Base-by-base conservation (phyloP, 1,140 invertebrate species). In the Coenobita brevimanus region DNA sequence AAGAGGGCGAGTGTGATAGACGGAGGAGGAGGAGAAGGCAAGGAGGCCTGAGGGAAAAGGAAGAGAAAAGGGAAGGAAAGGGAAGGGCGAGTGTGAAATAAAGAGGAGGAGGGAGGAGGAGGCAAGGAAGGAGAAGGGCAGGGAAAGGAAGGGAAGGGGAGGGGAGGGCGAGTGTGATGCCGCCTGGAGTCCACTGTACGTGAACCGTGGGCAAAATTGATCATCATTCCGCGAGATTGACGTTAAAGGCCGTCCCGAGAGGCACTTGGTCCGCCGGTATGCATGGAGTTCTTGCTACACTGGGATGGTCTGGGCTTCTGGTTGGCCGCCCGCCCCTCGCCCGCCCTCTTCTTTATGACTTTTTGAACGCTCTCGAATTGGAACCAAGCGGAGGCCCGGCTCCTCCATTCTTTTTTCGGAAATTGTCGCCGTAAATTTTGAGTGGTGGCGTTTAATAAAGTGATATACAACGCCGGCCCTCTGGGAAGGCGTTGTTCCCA, bases 191-290 rank as follows among this genome's bases (percentile, higher is more conserved):
- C 78, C 78, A 81, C 78, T 81, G 60, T 81, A 81, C 60, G 78
- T 81, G 78, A 81, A 81, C 78, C 62, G 62, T 36, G 81, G 64
- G 82, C 21, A 71, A 87, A 87, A 87, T 87, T 87, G 84, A 87
- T 87, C 84, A 80, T 87, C 84, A 87, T 87, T 87, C 76, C 76
- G 33, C 62, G 75, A 87, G 84, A 87, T 87, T 87, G 84, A 87
- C 84, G 79, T 87, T 87, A 79, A 87, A 73, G 84, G 84, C 57
- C 84, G 27, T 67, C 84, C 41, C n/a, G 84, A 80, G 84, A 80
- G 84, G 84, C 78, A 87, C 84, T 87, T 71, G 62, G 46, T 27
- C 43, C 41, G 64, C 62, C 64, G 76, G 84, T 87, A 87, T 87
- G 84, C 84, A 87, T 87, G 84, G 84, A 87, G 27, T 67, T 81